These are phyloP conservation scores for Parazoanthus swiftii DNA, from an alignment of 92 coral and sea anemone species.

Conservation along the genomic window DNA sequence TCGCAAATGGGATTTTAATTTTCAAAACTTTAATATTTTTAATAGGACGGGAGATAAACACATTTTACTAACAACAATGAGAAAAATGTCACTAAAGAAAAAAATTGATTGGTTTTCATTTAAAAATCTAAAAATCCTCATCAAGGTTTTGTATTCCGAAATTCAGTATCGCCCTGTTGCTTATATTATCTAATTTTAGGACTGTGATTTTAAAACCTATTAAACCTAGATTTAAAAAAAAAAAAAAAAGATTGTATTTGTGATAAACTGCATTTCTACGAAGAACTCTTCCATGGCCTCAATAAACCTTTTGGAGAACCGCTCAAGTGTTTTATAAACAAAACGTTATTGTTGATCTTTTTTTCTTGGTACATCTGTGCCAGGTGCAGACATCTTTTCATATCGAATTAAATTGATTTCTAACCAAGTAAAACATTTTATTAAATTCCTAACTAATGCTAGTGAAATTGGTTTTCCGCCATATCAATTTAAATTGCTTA, in stretches of 20 bases:
- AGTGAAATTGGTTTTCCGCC: conserved; percentile 22
- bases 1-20: background rate
- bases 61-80: background rate
- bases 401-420: background rate
- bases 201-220: background rate
- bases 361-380: background rate
- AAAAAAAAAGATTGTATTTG: background rate
- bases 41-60: background rate
- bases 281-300: background rate
- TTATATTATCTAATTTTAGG: too few species aligned
- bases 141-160: background rate
- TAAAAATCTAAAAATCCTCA: background rate
- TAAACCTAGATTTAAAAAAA: background rate
- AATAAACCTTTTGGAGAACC: conserved; percentile 18
- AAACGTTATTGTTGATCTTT: background rate
- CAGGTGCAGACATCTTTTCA: conserved; percentile 28
- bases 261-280: background rate
- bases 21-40: background rate
- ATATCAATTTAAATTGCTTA: conserved; percentile 17
- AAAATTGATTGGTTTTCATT: background rate
- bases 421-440: conserved; percentile 14
- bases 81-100: background rate
- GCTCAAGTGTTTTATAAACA: conserved; percentile 2
- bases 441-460: conserved; percentile 27
- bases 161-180: too few species aligned